These are phyloP conservation scores for Drosophila atripex DNA, from an alignment of 2,888 invertebrate genomes.

Conservation along the genomic window DNA sequence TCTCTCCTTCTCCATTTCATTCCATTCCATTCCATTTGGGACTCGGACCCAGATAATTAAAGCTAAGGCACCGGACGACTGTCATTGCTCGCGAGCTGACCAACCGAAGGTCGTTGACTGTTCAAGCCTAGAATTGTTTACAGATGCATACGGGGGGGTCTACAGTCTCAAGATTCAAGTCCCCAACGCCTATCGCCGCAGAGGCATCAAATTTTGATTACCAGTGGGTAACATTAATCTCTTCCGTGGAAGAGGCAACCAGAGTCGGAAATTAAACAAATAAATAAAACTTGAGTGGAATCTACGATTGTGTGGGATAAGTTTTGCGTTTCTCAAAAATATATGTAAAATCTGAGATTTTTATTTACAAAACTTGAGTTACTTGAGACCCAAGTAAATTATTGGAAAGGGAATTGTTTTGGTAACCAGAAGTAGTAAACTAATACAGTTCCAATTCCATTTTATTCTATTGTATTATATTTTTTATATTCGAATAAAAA, in stretches of 20 bases:
- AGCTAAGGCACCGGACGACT: constrained; percentile 23
- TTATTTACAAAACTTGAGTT: not conserved
- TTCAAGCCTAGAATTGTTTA: constrained; percentile 20
- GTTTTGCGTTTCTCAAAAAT: constrained; percentile 8
- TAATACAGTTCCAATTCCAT: not conserved
- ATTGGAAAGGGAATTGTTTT: too few species aligned
- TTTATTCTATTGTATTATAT: not conserved
- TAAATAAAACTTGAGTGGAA: constrained; percentile 34
- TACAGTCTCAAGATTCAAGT: constrained; percentile 1
- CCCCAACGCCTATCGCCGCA: constrained; percentile 24
- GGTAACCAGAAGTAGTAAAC: too few species aligned
- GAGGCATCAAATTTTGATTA: constrained; percentile 43
- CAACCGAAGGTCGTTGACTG: constrained; percentile 39
- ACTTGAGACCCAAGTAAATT: not conserved
- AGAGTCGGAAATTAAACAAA: constrained; percentile 36
- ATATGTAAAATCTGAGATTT: constrained; percentile 3
- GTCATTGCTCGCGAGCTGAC: constrained; percentile 25
- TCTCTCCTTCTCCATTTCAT: constrained; percentile 10
- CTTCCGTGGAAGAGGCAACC: constrained; percentile 13
- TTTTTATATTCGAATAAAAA: too few species aligned
- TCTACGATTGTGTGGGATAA: constrained; percentile 4
- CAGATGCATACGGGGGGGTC: constrained; percentile 20
- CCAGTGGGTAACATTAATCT: constrained; percentile 35
- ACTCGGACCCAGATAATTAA: constrained; percentile 43
- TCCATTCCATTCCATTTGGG: too few species aligned